Percentiles rank a stretch among this genome's conserved stretches.
phyloP scores from a whole-genome alignment of 2,888 invertebrate genomes.

The Sarcophaga caerulescens region DNA sequence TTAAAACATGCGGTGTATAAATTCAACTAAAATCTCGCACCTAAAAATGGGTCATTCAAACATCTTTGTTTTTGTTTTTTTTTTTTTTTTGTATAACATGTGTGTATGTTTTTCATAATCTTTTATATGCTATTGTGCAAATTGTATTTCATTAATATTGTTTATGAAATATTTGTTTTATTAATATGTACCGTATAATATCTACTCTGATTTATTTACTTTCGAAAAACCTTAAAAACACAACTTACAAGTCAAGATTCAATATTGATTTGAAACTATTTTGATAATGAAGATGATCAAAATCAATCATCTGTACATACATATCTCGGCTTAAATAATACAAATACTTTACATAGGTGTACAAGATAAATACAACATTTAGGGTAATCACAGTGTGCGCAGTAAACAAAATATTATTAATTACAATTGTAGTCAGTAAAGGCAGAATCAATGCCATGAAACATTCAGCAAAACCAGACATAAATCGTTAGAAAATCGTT shows the following conservation, averaged over 20 bases:
- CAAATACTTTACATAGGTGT: not conserved
- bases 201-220: not conserved
- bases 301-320: not conserved
- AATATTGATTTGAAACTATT: not conserved
- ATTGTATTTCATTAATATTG: not conserved
- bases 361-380: not conserved
- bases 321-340: not conserved
- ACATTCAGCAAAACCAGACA: not conserved
- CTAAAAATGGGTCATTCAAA: not conserved
- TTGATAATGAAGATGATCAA: not conserved
- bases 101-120: not conserved
- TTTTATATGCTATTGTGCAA: not conserved
- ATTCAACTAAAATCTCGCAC: not conserved
- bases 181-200: not conserved
- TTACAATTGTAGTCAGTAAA: no score
- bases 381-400: not conserved
- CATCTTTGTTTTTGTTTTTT: not conserved
- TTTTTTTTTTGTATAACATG: not conserved
- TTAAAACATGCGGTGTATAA: no score
- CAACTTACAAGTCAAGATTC: not conserved
- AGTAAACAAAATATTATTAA: not conserved
- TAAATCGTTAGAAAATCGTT: not conserved
- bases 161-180: not conserved
- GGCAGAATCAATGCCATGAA: no score
- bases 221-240: not conserved